These are phyloP conservation scores for Oegoconia quadripuncta DNA, from an alignment of 2,888 invertebrate genomes.

Conservation along the genomic window DNA sequence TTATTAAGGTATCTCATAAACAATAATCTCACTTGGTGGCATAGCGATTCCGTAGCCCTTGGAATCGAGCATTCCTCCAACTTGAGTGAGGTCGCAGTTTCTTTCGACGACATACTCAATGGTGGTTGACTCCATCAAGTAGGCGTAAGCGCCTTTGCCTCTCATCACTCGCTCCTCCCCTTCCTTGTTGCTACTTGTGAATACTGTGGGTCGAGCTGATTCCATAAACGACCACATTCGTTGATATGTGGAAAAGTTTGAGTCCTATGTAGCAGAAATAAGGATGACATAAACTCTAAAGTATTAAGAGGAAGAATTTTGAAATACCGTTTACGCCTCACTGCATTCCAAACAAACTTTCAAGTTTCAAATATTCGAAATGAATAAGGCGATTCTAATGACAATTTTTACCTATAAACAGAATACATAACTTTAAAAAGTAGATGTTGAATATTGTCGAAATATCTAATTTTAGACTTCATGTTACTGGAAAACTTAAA, in stretches of 20 bases:
- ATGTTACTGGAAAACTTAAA: too few species aligned
- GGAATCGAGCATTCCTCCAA: conserved; percentile 94
- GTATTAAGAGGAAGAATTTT: not conserved
- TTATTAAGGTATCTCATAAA: not conserved
- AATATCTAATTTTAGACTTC: too few species aligned
- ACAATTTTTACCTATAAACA: too few species aligned
- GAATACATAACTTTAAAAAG: too few species aligned
- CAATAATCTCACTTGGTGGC: conserved; percentile 86
- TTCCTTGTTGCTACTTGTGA: conserved; percentile 90
- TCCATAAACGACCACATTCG: conserved; percentile 98
- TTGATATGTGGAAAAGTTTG: conserved; percentile 95
- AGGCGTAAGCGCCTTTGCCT: conserved; percentile 94
- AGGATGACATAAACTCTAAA: too few species aligned
- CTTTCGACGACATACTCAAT: conserved; percentile 96
- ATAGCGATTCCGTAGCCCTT: conserved; percentile 98
- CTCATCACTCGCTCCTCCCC: conserved; percentile 94
- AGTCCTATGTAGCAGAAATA: conserved; percentile 82
- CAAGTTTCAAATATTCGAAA: too few species aligned
- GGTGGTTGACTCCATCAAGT: conserved; percentile 97
- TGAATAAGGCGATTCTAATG: too few species aligned
- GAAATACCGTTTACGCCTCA: too few species aligned
- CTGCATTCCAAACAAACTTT: too few species aligned
- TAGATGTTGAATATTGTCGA: too few species aligned
- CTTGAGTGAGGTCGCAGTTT: conserved; percentile 93
- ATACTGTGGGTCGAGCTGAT: conserved; percentile 91